Percentiles rank a stretch among this genome's conserved stretches.
Evolutionary conservation across 1,140 invertebrate genomes (phyloP).

Genomic region (Druon quercuslanigerum): DNA sequence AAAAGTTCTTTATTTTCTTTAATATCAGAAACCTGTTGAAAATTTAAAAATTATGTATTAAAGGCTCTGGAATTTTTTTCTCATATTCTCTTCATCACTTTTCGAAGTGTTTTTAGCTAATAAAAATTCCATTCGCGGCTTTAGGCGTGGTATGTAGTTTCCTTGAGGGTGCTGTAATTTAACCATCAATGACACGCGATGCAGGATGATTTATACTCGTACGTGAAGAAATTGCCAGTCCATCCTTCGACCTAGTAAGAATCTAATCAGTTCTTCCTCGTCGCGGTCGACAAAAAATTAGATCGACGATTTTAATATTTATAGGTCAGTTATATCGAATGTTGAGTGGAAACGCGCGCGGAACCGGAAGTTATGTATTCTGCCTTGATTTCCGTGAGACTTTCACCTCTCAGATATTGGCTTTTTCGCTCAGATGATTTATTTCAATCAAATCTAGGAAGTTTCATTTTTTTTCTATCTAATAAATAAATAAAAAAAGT

Average conservation of each 20-base stretch:
- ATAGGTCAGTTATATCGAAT: background rate
- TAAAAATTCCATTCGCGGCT: slow-evolving; percentile 29
- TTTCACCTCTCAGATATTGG: background rate
- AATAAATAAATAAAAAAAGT: too few species aligned
- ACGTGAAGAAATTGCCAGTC: slow-evolving; percentile 30
- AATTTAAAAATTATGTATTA: background rate
- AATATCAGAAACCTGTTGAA: background rate
- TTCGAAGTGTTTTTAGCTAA: slow-evolving; percentile 26
- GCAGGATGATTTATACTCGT: slow-evolving; percentile 25
- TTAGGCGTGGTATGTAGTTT: slow-evolving; percentile 28
- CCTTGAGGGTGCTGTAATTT: slow-evolving; percentile 27
- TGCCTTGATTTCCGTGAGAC: background rate
- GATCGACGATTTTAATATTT: slow-evolving; percentile 7
- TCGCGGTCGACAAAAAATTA: slow-evolving; percentile 13
- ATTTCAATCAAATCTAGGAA: background rate
- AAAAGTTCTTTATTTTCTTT: background rate
- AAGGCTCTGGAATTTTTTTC: background rate
- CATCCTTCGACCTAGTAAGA: slow-evolving; percentile 26
- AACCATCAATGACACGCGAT: slow-evolving; percentile 26
- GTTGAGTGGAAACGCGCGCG: slow-evolving; percentile 7
- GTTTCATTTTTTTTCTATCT: too few species aligned
- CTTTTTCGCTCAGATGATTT: slow-evolving; percentile 1
- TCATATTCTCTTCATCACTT: slow-evolving; percentile 12
- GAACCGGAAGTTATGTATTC: slow-evolving; percentile 14
- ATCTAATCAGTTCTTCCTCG: slow-evolving; percentile 12